These are phyloP conservation scores for Columba livia DNA, from an alignment of 2,113 vertebrate species.

Conservation along the genomic window DNA sequence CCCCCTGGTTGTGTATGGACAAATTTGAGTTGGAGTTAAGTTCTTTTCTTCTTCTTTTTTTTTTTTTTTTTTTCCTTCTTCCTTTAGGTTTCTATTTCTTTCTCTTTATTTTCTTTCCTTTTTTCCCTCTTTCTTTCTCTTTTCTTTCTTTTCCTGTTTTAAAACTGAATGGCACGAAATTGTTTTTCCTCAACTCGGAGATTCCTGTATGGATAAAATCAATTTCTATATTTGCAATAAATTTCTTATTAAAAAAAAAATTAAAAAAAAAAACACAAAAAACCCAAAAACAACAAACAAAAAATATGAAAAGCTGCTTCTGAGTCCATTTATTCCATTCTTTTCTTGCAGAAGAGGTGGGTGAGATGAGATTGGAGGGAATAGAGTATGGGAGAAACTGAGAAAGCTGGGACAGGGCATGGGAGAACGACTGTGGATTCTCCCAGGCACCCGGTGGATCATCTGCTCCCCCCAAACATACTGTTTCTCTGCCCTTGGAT, in stretches of 20 bases:
- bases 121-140: not conserved
- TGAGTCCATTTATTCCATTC: not conserved
- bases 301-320: constrained; percentile 36
- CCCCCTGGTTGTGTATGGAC: constrained; percentile 70
- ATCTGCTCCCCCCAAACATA: not conserved
- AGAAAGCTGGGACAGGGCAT: not conserved
- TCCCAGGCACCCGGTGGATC: not conserved
- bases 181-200: constrained; percentile 79
- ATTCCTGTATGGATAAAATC: constrained; percentile 85
- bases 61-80: not conserved
- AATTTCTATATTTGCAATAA: constrained; percentile 90
- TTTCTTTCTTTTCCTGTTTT: constrained; percentile 58
- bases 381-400: not conserved
- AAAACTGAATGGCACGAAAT: constrained; percentile 83
- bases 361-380: not conserved
- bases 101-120: not conserved
- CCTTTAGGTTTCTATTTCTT: constrained; percentile 42
- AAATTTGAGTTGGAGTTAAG: constrained; percentile 64
- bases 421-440: not conserved
- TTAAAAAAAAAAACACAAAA: not conserved
- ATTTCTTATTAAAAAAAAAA: constrained; percentile 83
- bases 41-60: not conserved
- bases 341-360: not conserved
- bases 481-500: not conserved
- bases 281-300: constrained; percentile 19